Evolutionary conservation across 2,888 invertebrate species (phyloP).

Genomic region (Hirtodrosophila alboralis): DNA sequence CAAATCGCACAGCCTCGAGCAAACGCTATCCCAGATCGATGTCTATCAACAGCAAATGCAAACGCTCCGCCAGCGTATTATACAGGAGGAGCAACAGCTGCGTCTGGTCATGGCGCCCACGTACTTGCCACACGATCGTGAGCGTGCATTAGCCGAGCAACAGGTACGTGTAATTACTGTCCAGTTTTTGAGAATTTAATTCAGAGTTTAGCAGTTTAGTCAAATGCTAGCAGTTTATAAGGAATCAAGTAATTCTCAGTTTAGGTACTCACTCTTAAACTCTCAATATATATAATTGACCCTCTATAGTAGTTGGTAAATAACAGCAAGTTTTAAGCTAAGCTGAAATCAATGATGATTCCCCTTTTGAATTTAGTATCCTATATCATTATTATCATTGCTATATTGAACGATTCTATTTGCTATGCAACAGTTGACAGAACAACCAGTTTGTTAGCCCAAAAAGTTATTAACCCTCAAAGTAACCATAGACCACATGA

Average conservation of each 20-base stretch:
- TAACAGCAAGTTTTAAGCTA: slow-evolving; percentile 55
- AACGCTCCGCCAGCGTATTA: slow-evolving; percentile 91
- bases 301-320: slow-evolving; percentile 42
- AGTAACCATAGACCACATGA: slow-evolving; percentile 26
- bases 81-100: slow-evolving; percentile 94
- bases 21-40: slow-evolving; percentile 93
- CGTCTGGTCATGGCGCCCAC: slow-evolving; percentile 92
- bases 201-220: slow-evolving; percentile 30
- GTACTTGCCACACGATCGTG: slow-evolving; percentile 92
- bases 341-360: slow-evolving; percentile 17
- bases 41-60: slow-evolving; percentile 94
- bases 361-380: slow-evolving; percentile 10
- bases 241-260: slow-evolving; percentile 17
- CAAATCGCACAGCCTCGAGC: slow-evolving; percentile 87
- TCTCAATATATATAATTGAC: neutral
- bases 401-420: slow-evolving; percentile 49
- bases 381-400: slow-evolving; percentile 58
- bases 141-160: slow-evolving; percentile 92
- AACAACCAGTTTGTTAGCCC: slow-evolving; percentile 65
- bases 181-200: slow-evolving; percentile 9
- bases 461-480: slow-evolving; percentile 69
- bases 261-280: slow-evolving; percentile 21
- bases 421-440: slow-evolving; percentile 77
- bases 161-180: slow-evolving; percentile 88
- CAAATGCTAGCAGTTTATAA: slow-evolving; percentile 18